A percentile compares a stretch with the other conserved stretches of the same genome.
Evolutionary conservation across 2,888 invertebrate species (phyloP).

Genomic region (Microplitis deprimator): DNA sequence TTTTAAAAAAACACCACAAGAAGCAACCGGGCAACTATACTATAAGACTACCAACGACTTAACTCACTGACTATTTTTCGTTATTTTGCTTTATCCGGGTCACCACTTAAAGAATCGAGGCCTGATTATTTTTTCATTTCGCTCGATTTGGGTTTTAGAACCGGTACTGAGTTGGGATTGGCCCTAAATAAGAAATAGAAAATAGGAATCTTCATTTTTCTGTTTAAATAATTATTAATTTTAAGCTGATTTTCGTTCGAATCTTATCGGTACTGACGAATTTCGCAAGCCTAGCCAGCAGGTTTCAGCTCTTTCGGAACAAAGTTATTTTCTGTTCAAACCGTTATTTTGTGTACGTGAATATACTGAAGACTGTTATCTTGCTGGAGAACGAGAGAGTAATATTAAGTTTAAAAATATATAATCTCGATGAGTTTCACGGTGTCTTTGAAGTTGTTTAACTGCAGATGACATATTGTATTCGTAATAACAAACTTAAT

Average conservation of each 20-base stretch:
- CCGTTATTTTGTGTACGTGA: slow-evolving; percentile 38
- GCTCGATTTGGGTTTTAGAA: slow-evolving; percentile 19
- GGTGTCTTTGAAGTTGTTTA: no score
- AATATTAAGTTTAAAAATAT: background rate
- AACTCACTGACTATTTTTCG: slow-evolving; percentile 13
- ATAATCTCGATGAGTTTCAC: background rate
- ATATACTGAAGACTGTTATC: slow-evolving; percentile 27
- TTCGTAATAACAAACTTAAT: background rate
- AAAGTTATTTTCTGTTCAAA: slow-evolving; percentile 8
- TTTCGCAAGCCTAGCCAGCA: no score
- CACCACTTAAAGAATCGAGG: slow-evolving; percentile 9
- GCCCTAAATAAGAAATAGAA: no score
- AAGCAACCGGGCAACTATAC: no score
- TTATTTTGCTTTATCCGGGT: slow-evolving; percentile 34
- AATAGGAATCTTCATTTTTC: no score
- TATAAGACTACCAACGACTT: no score
- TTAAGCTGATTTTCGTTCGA: no score
- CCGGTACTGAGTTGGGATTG: no score
- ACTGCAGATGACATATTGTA: no score
- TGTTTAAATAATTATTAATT: no score
- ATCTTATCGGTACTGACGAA: no score
- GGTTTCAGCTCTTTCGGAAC: no score
- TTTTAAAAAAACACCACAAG: slow-evolving; percentile 8
- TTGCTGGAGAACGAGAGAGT: slow-evolving; percentile 11
- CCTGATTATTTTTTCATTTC: slow-evolving; percentile 27